Base-by-base conservation (phyloP, 2,113 vertebrate genomes). In the Cyanoramphus novaezelandiae region DNA sequence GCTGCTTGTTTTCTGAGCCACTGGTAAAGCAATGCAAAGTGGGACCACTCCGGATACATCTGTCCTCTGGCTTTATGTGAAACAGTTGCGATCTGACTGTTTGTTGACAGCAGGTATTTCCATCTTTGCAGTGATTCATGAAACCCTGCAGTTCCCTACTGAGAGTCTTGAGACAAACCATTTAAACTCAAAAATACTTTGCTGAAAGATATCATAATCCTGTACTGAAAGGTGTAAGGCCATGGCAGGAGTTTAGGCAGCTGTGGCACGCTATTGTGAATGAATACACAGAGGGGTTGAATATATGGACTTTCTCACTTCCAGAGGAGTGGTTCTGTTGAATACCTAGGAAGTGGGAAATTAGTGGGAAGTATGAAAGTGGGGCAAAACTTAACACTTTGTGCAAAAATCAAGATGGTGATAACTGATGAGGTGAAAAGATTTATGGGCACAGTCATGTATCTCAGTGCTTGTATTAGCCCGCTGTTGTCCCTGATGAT, bases 31-130 rank as follows among this genome's bases (percentile, higher is more conserved):
- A 87, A 3, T 10, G 70, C 65, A 11, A 21, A 82, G 82, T 74
- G 71, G 68, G 87, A 87, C 82, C 53, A 29, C 63, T 83, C 79
- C 0, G 2, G 71, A 83, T 46, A 47, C n/a, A 53, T 86, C 88
- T 93, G 86, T 89, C 84, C 86, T 80, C 95, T 63, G 59, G 44
- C 62, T 94, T 92, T 95, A 91, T 35, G 84, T 53, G 93, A 44
- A 88, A 70, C 84, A 93, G 89, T 93, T 90, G 76, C 0, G 1
- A 35, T 72, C 41, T 35, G 81, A 85, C 59, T 88, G 74, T 82
- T 89, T 94, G 87, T 47, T 84, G 94, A 81, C 86, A 89, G 95
- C 88, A 93, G 82, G 86, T 88, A 91, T 88, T 92, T 89, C 83
- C 72, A 60, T 91, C 77, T 91, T 83, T 53, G 28, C 72, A 71